These are phyloP conservation scores for Pangasius larnaudii DNA, from an alignment of 2,797 vertebrate species.

Conservation along the genomic window DNA sequence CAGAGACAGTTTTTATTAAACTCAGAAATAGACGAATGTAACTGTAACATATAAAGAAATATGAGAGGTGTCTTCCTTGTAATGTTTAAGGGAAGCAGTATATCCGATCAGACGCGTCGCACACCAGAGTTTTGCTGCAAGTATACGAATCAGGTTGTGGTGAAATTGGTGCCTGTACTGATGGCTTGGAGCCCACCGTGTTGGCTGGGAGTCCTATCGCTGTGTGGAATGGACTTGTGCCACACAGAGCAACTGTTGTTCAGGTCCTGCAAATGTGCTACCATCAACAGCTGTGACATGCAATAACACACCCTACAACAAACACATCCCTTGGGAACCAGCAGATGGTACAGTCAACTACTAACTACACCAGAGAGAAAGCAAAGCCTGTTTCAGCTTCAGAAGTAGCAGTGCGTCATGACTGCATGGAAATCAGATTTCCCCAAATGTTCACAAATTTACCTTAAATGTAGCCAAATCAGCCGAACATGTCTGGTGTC, in stretches of 20 bases:
- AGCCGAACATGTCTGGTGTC: neutral
- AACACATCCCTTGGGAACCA: constrained; percentile 22
- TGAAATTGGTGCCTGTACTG: neutral
- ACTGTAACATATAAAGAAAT: neutral
- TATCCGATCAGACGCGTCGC: neutral
- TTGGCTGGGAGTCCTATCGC: neutral
- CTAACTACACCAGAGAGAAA: neutral
- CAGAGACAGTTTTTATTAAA: neutral
- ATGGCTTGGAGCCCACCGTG: neutral
- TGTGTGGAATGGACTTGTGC: neutral
- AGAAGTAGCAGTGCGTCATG: neutral
- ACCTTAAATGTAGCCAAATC: neutral
- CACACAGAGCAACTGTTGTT: neutral
- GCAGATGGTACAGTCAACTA: constrained; percentile 62
- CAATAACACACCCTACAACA: neutral
- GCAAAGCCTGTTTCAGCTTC: neutral
- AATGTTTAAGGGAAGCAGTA: neutral
- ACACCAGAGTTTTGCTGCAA: neutral
- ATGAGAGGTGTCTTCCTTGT: neutral
- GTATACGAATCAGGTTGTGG: neutral
- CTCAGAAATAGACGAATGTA: neutral
- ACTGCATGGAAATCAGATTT: neutral
- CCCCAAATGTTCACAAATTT: neutral
- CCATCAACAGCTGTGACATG: constrained; percentile 5
- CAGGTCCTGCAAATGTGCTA: neutral